Evolutionary conservation across 2,888 invertebrate species (phyloP).

Genomic region (Apodemia hepburni): DNA sequence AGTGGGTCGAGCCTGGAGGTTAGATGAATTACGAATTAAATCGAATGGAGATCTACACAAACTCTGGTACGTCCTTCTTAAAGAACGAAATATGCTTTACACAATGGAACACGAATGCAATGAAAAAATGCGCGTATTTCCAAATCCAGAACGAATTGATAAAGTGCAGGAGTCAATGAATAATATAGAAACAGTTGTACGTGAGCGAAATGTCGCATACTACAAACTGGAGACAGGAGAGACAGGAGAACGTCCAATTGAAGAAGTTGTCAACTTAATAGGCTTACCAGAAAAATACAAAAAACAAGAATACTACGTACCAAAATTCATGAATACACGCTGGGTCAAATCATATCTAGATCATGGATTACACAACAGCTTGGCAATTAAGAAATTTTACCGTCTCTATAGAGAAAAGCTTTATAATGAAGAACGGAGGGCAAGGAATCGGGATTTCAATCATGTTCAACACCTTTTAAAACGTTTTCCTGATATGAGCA

Average conservation of each 20-base stretch:
- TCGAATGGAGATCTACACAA: constrained; percentile 97
- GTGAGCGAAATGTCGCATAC: constrained; percentile 96
- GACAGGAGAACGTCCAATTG: constrained; percentile 87
- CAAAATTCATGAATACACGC: constrained; percentile 82
- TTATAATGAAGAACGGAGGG: constrained; percentile 76
- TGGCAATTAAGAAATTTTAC: constrained; percentile 80
- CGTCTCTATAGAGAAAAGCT: constrained; percentile 83
- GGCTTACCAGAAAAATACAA: constrained; percentile 81
- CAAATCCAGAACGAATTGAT: constrained; percentile 95
- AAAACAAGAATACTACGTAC: constrained; percentile 82
- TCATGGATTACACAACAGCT: constrained; percentile 71
- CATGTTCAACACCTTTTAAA: constrained; percentile 86
- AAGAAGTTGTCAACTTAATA: constrained; percentile 77
- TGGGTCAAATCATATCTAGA: constrained; percentile 82
- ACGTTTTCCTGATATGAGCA: constrained; percentile 88
- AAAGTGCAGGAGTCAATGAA: constrained; percentile 97
- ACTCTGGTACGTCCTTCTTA: constrained; percentile 94
- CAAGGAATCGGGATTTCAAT: constrained; percentile 82
- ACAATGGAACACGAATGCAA: constrained; percentile 96
- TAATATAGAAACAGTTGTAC: constrained; percentile 93
- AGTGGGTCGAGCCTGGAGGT: constrained; percentile 92
- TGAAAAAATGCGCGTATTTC: constrained; percentile 84
- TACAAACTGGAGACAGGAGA: constrained; percentile 93
- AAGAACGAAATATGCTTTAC: constrained; percentile 97
- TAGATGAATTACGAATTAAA: constrained; percentile 95